A percentile compares a stretch with the other conserved stretches of the same genome.
phyloP scores from a whole-genome alignment of 2,888 invertebrate species.

The Andrena trimmerana region DNA sequence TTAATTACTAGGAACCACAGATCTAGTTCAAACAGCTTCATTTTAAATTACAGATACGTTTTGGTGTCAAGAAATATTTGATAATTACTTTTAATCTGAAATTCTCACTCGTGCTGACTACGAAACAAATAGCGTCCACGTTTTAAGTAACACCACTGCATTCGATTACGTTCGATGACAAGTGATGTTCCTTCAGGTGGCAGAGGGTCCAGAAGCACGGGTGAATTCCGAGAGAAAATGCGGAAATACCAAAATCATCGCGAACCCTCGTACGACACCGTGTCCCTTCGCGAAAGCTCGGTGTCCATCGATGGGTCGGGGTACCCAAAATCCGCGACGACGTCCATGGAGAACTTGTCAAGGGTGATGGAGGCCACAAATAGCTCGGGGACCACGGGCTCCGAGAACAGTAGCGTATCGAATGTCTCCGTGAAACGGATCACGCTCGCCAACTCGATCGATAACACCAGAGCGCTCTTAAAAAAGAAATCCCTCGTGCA shows the following conservation, averaged over 20 bases:
- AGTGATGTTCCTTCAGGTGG: not conserved
- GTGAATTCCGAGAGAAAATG: conserved; percentile 14
- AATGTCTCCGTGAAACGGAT: conserved; percentile 52
- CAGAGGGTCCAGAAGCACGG: not conserved
- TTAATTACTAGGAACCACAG: too few species aligned
- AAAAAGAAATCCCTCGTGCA: conserved; percentile 72
- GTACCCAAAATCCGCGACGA: conserved; percentile 54
- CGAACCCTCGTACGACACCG: conserved; percentile 38
- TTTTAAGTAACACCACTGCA: not conserved
- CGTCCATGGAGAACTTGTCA: conserved; percentile 53
- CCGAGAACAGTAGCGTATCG: conserved; percentile 59
- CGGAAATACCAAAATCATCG: conserved; percentile 33
- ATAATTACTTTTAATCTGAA: not conserved
- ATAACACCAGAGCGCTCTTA: conserved; percentile 53
- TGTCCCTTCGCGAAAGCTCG: conserved; percentile 25
- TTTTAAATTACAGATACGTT: too few species aligned
- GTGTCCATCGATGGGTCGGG: conserved; percentile 40
- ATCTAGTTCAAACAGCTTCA: too few species aligned
- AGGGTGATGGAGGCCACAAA: conserved; percentile 51
- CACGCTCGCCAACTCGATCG: conserved; percentile 39
- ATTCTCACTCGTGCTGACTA: not conserved
- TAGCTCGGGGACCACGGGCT: conserved; percentile 47
- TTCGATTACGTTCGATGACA: not conserved
- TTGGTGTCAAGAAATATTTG: not conserved
- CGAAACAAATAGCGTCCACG: not conserved